Evolutionary conservation across 2,888 invertebrate genomes (phyloP).

Genomic region (Lasioglossum lativentre): DNA sequence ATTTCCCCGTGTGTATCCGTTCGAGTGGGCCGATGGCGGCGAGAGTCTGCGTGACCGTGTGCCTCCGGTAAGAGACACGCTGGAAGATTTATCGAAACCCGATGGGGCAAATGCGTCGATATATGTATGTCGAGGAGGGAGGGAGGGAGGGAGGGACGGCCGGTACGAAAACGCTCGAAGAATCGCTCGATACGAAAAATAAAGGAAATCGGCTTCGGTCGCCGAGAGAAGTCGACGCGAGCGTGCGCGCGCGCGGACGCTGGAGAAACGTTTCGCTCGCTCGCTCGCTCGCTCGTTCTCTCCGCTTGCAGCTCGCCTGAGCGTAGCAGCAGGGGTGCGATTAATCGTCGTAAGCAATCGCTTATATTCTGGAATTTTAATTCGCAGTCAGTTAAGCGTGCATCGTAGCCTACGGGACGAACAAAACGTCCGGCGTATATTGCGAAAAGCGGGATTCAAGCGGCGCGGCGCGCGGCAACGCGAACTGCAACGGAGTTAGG

Average conservation of each 20-base stretch:
- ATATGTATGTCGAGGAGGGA: constrained; percentile 60
- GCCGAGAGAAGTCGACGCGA: constrained; percentile 10
- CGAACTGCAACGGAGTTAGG: background rate
- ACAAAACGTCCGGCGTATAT: constrained; percentile 68
- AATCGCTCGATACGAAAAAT: constrained; percentile 73
- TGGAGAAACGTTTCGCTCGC: background rate
- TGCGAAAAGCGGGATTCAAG: constrained; percentile 69
- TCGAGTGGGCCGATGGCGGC: constrained; percentile 59
- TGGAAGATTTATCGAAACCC: constrained; percentile 72
- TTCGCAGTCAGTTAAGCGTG: constrained; percentile 74
- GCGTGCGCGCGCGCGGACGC: constrained; percentile 5
- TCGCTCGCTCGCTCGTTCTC: background rate
- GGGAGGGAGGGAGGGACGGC: constrained; percentile 30
- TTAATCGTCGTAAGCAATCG: constrained; percentile 78
- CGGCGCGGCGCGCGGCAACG: constrained; percentile 32
- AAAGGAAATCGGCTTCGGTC: constrained; percentile 61
- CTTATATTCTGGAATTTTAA: constrained; percentile 75
- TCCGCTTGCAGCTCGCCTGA: constrained; percentile 16
- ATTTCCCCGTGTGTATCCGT: constrained; percentile 54
- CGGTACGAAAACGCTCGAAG: constrained; percentile 69
- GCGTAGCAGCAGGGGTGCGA: constrained; percentile 77
- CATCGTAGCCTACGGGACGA: constrained; percentile 67
- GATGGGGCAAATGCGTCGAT: constrained; percentile 70
- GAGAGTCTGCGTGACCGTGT: constrained; percentile 66
- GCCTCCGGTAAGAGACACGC: constrained; percentile 65